These are phyloP conservation scores for Microtus pennsylvanicus DNA, from an alignment of 2,113 vertebrate genomes.

Conservation along the genomic window DNA sequence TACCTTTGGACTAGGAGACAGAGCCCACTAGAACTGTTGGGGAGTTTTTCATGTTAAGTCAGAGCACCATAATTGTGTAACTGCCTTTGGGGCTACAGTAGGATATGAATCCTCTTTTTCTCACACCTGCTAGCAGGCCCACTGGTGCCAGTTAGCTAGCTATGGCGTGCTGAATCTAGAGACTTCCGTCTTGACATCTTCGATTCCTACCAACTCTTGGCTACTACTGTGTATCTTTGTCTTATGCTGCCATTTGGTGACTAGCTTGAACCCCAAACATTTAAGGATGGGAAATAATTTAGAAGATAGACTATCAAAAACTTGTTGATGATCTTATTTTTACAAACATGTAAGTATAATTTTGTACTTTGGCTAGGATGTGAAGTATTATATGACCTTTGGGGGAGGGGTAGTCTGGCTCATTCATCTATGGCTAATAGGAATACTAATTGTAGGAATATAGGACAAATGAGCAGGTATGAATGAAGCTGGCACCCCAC, in stretches of 20 bases:
- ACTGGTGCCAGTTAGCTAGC: constrained; percentile 59
- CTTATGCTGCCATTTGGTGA: constrained; percentile 30
- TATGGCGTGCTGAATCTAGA: constrained; percentile 33
- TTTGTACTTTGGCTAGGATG: constrained; percentile 10
- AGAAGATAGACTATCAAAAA: constrained; percentile 20
- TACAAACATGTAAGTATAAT: not conserved
- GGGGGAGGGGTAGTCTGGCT: not conserved
- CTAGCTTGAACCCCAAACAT: constrained; percentile 40
- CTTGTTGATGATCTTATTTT: constrained; percentile 43
- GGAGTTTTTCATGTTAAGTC: constrained; percentile 70
- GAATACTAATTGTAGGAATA: constrained; percentile 20
- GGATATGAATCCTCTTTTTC: constrained; percentile 64
- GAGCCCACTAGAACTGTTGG: constrained; percentile 72
- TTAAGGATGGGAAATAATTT: constrained; percentile 46
- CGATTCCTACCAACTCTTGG: constrained; percentile 27
- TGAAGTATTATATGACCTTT: not conserved
- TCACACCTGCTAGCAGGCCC: constrained; percentile 74
- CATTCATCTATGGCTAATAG: not conserved
- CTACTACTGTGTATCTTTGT: not conserved
- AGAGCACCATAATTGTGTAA: constrained; percentile 53
- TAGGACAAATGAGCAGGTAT: not conserved
- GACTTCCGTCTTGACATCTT: constrained; percentile 41
- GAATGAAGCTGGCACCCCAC: not conserved
- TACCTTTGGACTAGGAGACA: constrained; percentile 62
- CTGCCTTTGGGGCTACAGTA: constrained; percentile 64